Evolutionary conservation across 1,140 invertebrate genomes (phyloP).

Genomic region (Bombus waltoni): DNA sequence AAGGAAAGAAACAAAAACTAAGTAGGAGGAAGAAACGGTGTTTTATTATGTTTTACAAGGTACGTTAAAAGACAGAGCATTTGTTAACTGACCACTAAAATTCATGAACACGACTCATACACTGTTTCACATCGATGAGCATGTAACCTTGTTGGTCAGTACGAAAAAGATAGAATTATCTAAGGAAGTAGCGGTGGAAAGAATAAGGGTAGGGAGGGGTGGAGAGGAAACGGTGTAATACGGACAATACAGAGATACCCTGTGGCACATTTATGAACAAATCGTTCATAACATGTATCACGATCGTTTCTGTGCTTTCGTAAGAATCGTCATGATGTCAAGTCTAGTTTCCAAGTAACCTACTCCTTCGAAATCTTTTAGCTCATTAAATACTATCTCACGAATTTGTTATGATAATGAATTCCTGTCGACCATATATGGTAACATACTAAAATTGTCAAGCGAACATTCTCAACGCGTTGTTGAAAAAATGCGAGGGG

Average conservation of each 20-base stretch:
- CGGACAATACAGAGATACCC: constrained; percentile 51
- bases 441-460: constrained; percentile 34
- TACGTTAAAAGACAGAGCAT: constrained; percentile 47
- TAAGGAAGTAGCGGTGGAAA: constrained; percentile 41
- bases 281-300: constrained; percentile 54
- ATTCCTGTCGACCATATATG: neutral
- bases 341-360: constrained; percentile 48
- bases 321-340: constrained; percentile 53
- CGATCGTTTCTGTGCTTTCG: constrained; percentile 44
- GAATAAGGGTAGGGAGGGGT: constrained; percentile 3
- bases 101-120: constrained; percentile 49
- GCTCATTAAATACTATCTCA: neutral
- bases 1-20: constrained; percentile 55
- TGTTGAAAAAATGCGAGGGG: constrained; percentile 26
- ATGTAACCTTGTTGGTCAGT: constrained; percentile 44
- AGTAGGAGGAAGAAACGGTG: constrained; percentile 47
- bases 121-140: constrained; percentile 29
- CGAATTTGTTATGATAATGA: neutral
- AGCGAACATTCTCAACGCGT: constrained; percentile 6
- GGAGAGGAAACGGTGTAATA: constrained; percentile 42
- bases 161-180: constrained; percentile 42
- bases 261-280: constrained; percentile 33
- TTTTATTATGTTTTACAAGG: constrained; percentile 57
- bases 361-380: constrained; percentile 13
- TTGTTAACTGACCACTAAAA: constrained; percentile 50